Percentiles rank a stretch among this genome's conserved stretches.
Evolutionary conservation across 1,140 invertebrate genomes (phyloP).

Genomic region (Lordiphosa stackelbergi): DNA sequence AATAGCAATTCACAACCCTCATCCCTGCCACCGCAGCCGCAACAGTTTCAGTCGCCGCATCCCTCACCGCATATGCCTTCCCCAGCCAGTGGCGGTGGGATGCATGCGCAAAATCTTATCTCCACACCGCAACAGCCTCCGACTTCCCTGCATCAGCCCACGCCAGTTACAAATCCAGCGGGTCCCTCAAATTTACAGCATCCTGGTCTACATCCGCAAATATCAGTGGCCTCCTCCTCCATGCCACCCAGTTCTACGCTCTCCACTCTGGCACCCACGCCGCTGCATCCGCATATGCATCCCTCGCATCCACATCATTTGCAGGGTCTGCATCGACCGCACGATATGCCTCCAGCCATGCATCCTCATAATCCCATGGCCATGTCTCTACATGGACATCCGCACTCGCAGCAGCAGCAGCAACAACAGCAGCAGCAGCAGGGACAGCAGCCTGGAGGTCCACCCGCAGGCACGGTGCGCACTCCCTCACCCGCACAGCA

Average conservation of each 20-base stretch:
- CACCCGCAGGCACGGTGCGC: slow-evolving; percentile 75
- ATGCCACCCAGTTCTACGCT: slow-evolving; percentile 55
- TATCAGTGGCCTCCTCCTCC: slow-evolving; percentile 52
- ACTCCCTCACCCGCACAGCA: slow-evolving; percentile 73
- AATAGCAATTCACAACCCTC: slow-evolving; percentile 76
- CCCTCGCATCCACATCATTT: slow-evolving; percentile 42
- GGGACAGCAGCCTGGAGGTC: slow-evolving; percentile 76
- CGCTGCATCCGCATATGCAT: slow-evolving; percentile 68
- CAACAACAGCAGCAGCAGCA: slow-evolving; percentile 55
- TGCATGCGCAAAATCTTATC: slow-evolving; percentile 82
- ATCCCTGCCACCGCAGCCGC: slow-evolving; percentile 64
- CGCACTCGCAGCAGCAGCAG: slow-evolving; percentile 75
- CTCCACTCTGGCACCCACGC: slow-evolving; percentile 63
- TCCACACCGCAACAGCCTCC: slow-evolving; percentile 45
- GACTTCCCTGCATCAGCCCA: slow-evolving; percentile 54
- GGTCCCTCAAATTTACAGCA: slow-evolving; percentile 47
- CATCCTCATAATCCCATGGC: slow-evolving; percentile 67
- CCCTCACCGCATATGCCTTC: slow-evolving; percentile 74
- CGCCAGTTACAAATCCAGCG: slow-evolving; percentile 15
- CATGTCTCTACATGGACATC: slow-evolving; percentile 57
- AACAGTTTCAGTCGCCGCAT: slow-evolving; percentile 74
- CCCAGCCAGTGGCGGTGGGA: slow-evolving; percentile 64
- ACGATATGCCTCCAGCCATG: slow-evolving; percentile 63
- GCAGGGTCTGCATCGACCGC: slow-evolving; percentile 63
- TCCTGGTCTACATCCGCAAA: slow-evolving; percentile 47